Conservation (phyloP, 2,797 vertebrate genomes). For the Eulemur albifrons region DNA sequence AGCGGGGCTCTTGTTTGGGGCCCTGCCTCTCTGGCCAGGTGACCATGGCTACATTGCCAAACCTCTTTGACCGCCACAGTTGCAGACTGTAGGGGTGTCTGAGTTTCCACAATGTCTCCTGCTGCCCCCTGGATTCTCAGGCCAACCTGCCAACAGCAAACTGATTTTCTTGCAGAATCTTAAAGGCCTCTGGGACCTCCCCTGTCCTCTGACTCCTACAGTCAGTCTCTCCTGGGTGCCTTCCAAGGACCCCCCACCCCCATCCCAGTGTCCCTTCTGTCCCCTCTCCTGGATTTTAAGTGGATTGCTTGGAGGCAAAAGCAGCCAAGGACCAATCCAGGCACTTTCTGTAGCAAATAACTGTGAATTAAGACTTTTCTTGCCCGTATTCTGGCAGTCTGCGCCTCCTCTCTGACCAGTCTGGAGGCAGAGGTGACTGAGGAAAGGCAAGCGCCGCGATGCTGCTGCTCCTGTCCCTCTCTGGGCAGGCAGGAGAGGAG, state of each 20-base stretch:
- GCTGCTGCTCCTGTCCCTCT: constrained; percentile 35
- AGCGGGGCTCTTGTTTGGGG: neutral
- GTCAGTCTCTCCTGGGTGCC: neutral
- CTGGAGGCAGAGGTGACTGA: neutral
- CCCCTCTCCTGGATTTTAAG: neutral
- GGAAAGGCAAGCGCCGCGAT: neutral
- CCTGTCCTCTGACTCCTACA: neutral
- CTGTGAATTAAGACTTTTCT: constrained; percentile 71
- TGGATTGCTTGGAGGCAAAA: constrained; percentile 33
- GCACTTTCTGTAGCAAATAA: constrained; percentile 69
- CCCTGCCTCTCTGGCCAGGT: neutral
- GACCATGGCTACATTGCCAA: neutral
- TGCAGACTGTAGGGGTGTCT: neutral
- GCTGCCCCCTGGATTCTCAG: neutral
- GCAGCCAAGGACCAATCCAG: constrained; percentile 33
- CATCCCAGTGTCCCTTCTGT: neutral
- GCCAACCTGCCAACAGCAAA: neutral
- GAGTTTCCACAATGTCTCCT: neutral
- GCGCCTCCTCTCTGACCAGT: neutral
- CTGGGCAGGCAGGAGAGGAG: neutral
- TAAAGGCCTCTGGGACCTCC: neutral
- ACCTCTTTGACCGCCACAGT: neutral
- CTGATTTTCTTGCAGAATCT: neutral
- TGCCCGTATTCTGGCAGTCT: neutral
- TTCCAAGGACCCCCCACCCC: neutral